Percentiles rank a stretch among this genome's conserved stretches.
Conservation (phyloP, 1,140 invertebrate species). For the Potamilus streckersoni region DNA sequence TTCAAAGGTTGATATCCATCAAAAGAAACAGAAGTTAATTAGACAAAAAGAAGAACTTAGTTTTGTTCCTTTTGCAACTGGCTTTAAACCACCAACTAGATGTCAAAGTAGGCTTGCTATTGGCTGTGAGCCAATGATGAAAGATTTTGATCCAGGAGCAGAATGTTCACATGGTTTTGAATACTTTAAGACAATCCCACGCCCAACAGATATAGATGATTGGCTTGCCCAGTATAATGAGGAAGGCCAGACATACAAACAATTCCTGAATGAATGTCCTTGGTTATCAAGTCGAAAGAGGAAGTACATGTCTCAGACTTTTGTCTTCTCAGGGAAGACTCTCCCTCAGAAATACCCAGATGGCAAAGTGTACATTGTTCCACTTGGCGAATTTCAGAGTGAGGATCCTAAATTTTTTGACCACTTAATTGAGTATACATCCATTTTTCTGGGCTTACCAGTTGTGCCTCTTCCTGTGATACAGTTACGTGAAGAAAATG, state of each 20-base stretch:
- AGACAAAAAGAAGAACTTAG: too few species aligned
- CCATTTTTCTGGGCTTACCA: conserved; percentile 50
- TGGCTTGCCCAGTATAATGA: conserved; percentile 62
- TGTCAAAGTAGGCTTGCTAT: conserved; percentile 31
- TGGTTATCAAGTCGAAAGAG: conserved; percentile 48
- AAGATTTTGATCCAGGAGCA: conserved; percentile 26
- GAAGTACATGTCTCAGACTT: conserved; percentile 46
- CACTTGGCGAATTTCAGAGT: conserved; percentile 47
- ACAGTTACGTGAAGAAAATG: conserved; percentile 35
- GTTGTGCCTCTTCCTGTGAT: conserved; percentile 47
- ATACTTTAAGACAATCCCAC: conserved; percentile 50
- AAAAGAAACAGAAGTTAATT: too few species aligned
- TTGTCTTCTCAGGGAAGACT: conserved; percentile 41
- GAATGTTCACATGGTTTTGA: conserved; percentile 3
- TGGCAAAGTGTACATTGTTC: conserved; percentile 57
- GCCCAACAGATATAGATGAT: conserved; percentile 51
- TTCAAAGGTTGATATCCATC: too few species aligned
- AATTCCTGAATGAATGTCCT: conserved; percentile 50
- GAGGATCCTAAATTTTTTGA: conserved; percentile 33
- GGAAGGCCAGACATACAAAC: conserved; percentile 52
- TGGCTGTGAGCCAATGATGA: conserved; percentile 21
- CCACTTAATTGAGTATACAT: conserved; percentile 48
- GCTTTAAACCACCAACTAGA: conserved; percentile 38
- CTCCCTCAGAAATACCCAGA: conserved; percentile 53
- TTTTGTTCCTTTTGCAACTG: conserved; percentile 25